Evolutionary conservation across 1,140 invertebrate genomes (phyloP).

Genomic region (Epicauta chinensis): DNA sequence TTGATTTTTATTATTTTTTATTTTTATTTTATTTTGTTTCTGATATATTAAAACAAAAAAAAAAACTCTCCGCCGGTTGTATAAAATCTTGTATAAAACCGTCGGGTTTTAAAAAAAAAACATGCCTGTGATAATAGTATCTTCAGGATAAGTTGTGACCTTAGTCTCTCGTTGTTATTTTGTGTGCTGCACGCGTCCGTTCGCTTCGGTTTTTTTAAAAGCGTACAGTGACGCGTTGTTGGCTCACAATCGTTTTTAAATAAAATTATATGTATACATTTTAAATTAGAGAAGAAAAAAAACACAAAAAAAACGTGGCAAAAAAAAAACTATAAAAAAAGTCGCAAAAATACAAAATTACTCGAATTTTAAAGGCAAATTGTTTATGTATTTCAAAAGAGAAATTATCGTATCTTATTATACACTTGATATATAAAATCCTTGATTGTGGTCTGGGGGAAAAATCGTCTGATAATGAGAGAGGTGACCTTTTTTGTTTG

Average conservation of each 20-base stretch:
- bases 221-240: slow-evolving; percentile 12
- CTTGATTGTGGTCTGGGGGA: slow-evolving; percentile 7
- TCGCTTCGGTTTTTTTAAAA: background rate
- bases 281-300: slow-evolving; percentile 28
- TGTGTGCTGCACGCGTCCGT: slow-evolving; percentile 29
- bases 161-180: slow-evolving; percentile 47
- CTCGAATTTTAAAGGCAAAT: slow-evolving; percentile 40
- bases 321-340: background rate
- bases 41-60: too few relatives aligned
- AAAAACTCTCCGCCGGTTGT: slow-evolving; percentile 23
- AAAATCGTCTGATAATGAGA: slow-evolving; percentile 1
- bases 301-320: slow-evolving; percentile 23
- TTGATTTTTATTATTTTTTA: slow-evolving; percentile 2
- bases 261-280: slow-evolving; percentile 44
- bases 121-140: slow-evolving; percentile 49
- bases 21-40: slow-evolving; percentile 18
- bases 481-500: background rate
- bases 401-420: slow-evolving; percentile 41
- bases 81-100: slow-evolving; percentile 3
- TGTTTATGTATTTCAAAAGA: slow-evolving; percentile 37
- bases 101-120: slow-evolving; percentile 27
- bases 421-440: slow-evolving; percentile 16
- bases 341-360: slow-evolving; percentile 24
- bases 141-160: slow-evolving; percentile 49
- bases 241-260: slow-evolving; percentile 35